Base-by-base conservation (phyloP, 2,888 invertebrate genomes). In the Tortricodes alternella region DNA sequence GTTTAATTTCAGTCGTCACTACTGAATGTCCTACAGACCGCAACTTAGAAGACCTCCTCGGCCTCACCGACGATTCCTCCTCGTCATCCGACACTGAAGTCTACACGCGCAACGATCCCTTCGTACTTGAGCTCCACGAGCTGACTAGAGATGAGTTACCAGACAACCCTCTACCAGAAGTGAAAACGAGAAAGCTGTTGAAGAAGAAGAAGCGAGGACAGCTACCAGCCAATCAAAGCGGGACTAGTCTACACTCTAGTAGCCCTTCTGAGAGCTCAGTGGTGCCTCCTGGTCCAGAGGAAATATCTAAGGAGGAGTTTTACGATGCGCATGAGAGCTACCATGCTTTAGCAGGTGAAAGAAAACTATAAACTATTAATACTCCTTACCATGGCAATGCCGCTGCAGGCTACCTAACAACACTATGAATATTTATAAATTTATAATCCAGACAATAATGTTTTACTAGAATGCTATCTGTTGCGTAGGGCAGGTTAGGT, bases 311-410 rank as follows among this genome's bases (percentile, higher is more conserved):
- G 35, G 86, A 88, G 49, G 72, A 83, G 56, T 87, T 82, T 52
- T 85, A 77, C 60, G 85, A 88, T 59, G 87, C 87, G 0, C 77
- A 70, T 55, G 85, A 76, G 38, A 86, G 84, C 62, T 80, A 73
- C 49, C 76, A 83, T 52, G 71, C 64, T n/a, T 53, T 83, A 13
- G 51, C 76, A 63, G 79, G 85, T 83, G 58, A 53, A 9, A n/a
- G n/a, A n/a, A n/a, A n/a, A n/a, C n/a, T n/a, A n/a, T n/a, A n/a
- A n/a, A n/a, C n/a, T n/a, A n/a, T n/a, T n/a, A n/a, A n/a, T n/a
- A n/a, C n/a, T n/a, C n/a, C n/a, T n/a, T n/a, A n/a, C n/a, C n/a
- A n/a, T n/a, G n/a, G n/a, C n/a, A n/a, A n/a, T n/a, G n/a, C n/a
- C n/a, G n/a, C n/a, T n/a, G n/a, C n/a, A n/a, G n/a, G n/a, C n/a